Conservation (phyloP, 2,113 vertebrate species). For the Sturnira hondurensis region DNA sequence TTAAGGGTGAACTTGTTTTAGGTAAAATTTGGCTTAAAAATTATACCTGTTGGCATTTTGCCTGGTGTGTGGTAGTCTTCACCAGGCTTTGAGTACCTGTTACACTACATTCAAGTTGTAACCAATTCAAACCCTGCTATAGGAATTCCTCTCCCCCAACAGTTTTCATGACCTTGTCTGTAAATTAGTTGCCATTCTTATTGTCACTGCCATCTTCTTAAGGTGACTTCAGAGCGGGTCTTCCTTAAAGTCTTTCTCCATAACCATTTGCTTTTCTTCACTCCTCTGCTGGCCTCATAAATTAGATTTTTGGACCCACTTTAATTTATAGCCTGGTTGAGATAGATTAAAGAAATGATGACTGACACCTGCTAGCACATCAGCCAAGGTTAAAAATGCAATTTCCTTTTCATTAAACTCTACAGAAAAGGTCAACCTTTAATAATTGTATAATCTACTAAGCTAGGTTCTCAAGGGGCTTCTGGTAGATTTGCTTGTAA, state of each 20-base stretch:
- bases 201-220: background rate
- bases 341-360: conserved; percentile 56
- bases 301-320: conserved; percentile 54
- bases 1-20: background rate
- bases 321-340: conserved; percentile 62
- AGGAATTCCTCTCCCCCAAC: no score
- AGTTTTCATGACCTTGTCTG: background rate
- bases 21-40: background rate
- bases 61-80: background rate
- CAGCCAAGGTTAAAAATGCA: conserved; percentile 76
- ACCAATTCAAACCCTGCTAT: background rate
- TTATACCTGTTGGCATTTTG: background rate
- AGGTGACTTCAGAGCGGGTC: background rate
- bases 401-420: conserved; percentile 76
- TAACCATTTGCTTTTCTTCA: background rate
- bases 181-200: background rate
- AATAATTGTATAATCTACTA: conserved; percentile 68
- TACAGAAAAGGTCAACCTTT: conserved; percentile 62
- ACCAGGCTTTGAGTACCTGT: background rate
- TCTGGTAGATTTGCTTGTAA: background rate
- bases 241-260: background rate
- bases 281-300: conserved; percentile 45
- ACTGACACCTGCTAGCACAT: conserved; percentile 61
- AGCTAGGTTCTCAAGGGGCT: conserved; percentile 42
- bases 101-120: background rate